Evolutionary conservation across 2,888 invertebrate species (phyloP).

Genomic region (Plebejus anna): DNA sequence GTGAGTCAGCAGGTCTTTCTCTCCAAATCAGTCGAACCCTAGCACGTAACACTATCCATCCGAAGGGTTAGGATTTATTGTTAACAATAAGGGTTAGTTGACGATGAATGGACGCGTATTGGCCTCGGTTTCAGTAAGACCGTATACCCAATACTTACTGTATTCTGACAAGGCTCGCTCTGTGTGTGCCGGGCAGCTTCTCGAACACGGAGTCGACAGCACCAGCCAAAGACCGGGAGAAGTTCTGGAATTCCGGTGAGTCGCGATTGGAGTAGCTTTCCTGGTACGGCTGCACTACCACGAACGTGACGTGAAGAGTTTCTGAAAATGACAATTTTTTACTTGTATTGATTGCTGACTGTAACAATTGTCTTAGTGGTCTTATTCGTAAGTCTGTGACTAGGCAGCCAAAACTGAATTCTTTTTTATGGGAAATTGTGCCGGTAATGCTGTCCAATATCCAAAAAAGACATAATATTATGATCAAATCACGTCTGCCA

Average conservation of each 20-base stretch:
- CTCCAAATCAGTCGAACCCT: too few species aligned
- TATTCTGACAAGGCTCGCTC: slow-evolving; percentile 83
- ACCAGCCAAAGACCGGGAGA: slow-evolving; percentile 79
- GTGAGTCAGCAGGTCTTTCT: too few species aligned
- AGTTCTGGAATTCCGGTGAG: slow-evolving; percentile 78
- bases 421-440: too few species aligned
- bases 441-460: too few species aligned
- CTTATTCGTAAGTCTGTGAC: too few species aligned
- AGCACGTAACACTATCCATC: too few species aligned
- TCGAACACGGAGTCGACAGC: slow-evolving; percentile 81
- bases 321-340: slow-evolving; percentile 50
- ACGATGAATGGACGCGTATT: neutral
- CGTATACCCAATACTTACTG: slow-evolving; percentile 77
- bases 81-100: too few species aligned
- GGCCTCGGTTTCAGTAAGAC: neutral
- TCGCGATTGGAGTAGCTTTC: slow-evolving; percentile 80
- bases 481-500: too few species aligned
- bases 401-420: too few species aligned
- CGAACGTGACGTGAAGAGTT: slow-evolving; percentile 74
- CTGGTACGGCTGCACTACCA: slow-evolving; percentile 82
- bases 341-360: neutral
- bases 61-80: too few species aligned
- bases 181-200: slow-evolving; percentile 75
- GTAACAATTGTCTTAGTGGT: too few species aligned
- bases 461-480: too few species aligned